Evolutionary conservation across 2,888 invertebrate species (phyloP).

Genomic region (Nomada hirtipes): DNA sequence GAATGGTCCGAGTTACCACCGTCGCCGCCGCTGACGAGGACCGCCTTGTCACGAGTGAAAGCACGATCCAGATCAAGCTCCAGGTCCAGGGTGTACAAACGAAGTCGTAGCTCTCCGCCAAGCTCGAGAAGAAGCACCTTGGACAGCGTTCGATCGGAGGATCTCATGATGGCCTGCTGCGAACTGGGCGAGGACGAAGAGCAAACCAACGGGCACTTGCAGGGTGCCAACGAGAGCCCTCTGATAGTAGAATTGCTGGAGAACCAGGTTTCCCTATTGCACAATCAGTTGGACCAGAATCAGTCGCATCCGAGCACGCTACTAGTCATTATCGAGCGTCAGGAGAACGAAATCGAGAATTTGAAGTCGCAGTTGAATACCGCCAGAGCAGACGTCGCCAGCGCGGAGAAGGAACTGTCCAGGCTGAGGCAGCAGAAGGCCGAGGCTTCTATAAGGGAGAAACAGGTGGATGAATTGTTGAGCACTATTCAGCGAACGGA

Average conservation of each 20-base stretch:
- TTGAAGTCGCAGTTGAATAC: conserved; percentile 89
- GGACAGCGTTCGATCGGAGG: conserved; percentile 88
- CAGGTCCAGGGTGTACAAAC: conserved; percentile 86
- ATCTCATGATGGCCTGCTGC: conserved; percentile 84
- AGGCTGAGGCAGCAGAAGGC: conserved; percentile 89
- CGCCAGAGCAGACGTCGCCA: conserved; percentile 87
- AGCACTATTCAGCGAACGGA: conserved; percentile 91
- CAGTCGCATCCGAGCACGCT: conserved; percentile 79
- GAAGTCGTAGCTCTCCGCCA: conserved; percentile 87
- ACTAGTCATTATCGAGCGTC: conserved; percentile 86
- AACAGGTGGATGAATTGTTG: conserved; percentile 91
- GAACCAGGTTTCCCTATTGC: conserved; percentile 77
- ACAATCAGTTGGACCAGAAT: conserved; percentile 78
- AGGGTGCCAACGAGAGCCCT: conserved; percentile 76
- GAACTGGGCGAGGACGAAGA: conserved; percentile 86
- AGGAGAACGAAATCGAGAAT: conserved; percentile 89
- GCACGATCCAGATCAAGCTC: conserved; percentile 86
- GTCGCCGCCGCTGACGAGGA: conserved; percentile 88
- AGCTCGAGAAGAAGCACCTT: conserved; percentile 87
- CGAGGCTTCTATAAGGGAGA: conserved; percentile 90
- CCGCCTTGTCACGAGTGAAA: conserved; percentile 88
- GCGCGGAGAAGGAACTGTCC: conserved; percentile 90
- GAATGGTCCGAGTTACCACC: conserved; percentile 86
- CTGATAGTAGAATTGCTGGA: conserved; percentile 80
- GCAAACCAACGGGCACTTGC: conserved; percentile 82